Evolutionary conservation across 2,113 vertebrate species (phyloP).

Genomic region (Catharus bicknelli): DNA sequence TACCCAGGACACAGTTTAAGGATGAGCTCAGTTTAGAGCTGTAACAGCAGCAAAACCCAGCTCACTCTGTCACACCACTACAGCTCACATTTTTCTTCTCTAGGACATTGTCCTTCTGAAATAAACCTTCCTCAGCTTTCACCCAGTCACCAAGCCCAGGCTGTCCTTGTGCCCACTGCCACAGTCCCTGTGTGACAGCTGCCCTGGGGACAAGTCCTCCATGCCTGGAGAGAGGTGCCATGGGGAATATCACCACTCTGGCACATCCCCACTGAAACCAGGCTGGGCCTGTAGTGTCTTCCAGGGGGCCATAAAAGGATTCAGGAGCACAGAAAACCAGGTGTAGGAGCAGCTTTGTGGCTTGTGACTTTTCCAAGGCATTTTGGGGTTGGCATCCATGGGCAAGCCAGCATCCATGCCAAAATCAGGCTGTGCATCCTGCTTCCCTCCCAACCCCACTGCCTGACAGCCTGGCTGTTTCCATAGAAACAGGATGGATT

Average conservation of each 20-base stretch:
- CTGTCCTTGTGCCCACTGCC: background rate
- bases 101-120: background rate
- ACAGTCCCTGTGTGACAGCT: background rate
- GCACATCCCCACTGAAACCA: background rate
- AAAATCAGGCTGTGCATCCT: background rate
- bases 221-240: background rate
- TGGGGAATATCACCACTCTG: accelerated
- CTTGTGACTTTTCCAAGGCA: background rate
- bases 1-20: background rate
- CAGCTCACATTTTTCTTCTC: background rate
- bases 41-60: background rate
- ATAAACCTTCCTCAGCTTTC: background rate
- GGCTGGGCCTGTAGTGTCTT: background rate
- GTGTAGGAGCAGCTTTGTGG: accelerated
- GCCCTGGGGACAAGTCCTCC: background rate
- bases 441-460: background rate
- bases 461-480: background rate
- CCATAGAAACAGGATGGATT: conserved; percentile 32
- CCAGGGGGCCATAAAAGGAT: background rate
- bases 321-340: background rate
- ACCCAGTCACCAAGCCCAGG: background rate
- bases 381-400: background rate
- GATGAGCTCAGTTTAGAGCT: background rate
- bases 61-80: background rate
- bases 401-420: background rate